phyloP scores from a whole-genome alignment of 2,113 vertebrate genomes.

The Electrona antarctica region DNA sequence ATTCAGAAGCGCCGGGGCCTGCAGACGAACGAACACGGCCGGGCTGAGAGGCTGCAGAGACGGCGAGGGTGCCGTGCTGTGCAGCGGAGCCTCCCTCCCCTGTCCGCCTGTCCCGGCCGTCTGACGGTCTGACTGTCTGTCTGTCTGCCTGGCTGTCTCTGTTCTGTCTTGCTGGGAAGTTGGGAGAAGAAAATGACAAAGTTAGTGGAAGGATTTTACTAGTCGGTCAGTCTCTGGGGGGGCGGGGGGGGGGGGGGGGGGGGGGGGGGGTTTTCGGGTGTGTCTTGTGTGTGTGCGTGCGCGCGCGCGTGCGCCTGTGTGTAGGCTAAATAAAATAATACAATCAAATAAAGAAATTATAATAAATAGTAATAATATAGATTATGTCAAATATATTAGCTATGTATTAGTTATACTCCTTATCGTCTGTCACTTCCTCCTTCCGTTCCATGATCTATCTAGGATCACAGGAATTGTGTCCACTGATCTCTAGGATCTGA shows the following conservation, averaged over 20 bases:
- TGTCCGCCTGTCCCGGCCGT: conserved; percentile 27
- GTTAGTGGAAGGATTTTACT: no score
- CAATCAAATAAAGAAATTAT: no score
- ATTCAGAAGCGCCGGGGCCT: conserved; percentile 34
- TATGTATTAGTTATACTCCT: no score
- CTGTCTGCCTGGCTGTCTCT: not conserved
- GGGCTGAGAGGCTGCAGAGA: conserved; percentile 25
- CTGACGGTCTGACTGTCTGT: not conserved
- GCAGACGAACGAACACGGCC: conserved; percentile 27
- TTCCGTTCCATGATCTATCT: no score
- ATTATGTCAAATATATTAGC: no score
- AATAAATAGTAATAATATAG: no score
- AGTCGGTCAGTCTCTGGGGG: conserved; percentile 5
- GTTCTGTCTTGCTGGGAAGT: not conserved
- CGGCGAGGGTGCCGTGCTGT: conserved; percentile 36
- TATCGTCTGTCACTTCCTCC: no score
- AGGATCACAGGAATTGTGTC: no score
- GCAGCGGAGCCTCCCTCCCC: conserved; percentile 14
- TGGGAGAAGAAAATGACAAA: no score
- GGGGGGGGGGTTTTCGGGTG: conserved; percentile 26
- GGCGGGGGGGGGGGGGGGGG: conserved; percentile 36
- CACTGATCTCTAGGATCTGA: no score
- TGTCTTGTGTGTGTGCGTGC: not conserved
- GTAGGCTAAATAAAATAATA: no score
- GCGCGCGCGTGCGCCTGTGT: no score